Conservation (phyloP, 2,113 vertebrate genomes). For the Lonchura striata region DNA sequence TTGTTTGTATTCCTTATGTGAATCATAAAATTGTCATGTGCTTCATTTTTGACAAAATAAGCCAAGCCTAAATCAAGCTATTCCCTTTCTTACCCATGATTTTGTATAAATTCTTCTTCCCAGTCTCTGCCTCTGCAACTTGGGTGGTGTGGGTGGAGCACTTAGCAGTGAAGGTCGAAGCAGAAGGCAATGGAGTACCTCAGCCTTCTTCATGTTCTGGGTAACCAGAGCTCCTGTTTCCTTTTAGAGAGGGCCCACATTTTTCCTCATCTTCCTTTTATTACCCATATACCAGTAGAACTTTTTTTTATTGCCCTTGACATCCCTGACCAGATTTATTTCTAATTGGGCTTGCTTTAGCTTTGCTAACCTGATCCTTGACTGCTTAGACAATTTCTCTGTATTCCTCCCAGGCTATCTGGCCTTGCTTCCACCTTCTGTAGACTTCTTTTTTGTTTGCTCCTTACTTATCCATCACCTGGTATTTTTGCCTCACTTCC, state of each 20-base stretch:
- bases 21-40: neutral
- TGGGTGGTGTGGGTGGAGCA: neutral
- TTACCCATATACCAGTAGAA: neutral
- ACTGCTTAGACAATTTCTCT: neutral
- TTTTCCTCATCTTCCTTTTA: neutral
- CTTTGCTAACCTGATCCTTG: neutral
- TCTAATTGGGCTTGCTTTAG: neutral
- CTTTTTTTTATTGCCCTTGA: neutral
- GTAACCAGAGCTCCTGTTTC: neutral
- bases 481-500: neutral
- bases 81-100: neutral
- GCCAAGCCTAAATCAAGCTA: neutral
- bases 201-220: neutral
- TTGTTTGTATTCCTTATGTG: neutral
- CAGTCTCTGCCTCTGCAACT: neutral
- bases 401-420: neutral
- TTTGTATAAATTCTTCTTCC: neutral
- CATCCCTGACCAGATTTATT: neutral
- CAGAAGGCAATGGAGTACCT: neutral
- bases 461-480: neutral
- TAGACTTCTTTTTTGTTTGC: neutral
- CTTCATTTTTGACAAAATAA: neutral
- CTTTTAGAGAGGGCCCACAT: neutral
- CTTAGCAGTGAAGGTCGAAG: neutral
- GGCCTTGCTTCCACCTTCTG: neutral